Base-by-base conservation (phyloP, 2,113 vertebrate genomes). In the Nannobrachium achirus region DNA sequence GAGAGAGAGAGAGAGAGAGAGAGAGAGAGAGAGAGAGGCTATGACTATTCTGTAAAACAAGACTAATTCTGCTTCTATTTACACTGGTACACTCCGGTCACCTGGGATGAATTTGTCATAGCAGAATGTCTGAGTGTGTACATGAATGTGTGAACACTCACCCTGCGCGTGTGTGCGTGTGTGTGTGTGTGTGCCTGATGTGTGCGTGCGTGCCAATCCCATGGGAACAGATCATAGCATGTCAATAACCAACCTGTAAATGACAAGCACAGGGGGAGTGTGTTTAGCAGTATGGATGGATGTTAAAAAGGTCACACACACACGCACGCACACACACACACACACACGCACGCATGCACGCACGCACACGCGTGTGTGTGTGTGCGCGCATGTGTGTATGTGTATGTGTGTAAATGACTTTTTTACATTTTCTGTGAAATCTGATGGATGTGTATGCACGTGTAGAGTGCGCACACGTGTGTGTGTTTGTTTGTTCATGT, bases 201-300 rank as follows among this genome's bases (percentile, higher is more conserved):
- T 53, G 42, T 71, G 64, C 49, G 76, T 78, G 71, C 56, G 49
- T 62, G 49, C 63, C 10, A 1, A 55, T 85, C 86, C 87, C 67
- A 33, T 63, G 84, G 87, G 87, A 64, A 79, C 56, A 44, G 71
- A 86, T 69, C 75, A 80, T 86, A 89, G 81, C 80, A 89, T 72
- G 78, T 93, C 89, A 69, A 93, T 90, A 88, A 73, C 69, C 74
- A 83, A 89, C 88, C 89, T 91, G 91, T 89, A 93, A 93, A 93
- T 92, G 92, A 92, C 92, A 92, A 89, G 86, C 92, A 86, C 90
- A 88, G 79, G 81, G 91, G 91, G 92, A 93, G 85, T 85, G 81
- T 83, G 85, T 87, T 93, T 87, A 91, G 85, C 89, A 88, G 84
- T 92, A 88, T 92, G 87, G 63, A 80, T 83, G 84, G 90, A 88